Evolutionary conservation across 23 tunicate genomes (phyloP).

Genomic region (Styela clava): DNA sequence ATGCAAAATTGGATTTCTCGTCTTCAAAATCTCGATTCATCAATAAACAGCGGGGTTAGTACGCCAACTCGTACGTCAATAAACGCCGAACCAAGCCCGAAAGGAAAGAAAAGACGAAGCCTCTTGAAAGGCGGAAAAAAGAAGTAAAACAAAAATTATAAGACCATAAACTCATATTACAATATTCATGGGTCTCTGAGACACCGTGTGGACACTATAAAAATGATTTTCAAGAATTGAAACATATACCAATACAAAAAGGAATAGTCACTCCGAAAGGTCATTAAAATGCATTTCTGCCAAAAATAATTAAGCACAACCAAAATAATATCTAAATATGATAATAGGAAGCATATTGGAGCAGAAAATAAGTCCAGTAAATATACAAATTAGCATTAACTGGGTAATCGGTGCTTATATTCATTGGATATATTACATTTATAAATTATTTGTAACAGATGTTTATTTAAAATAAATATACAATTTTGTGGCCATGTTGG

Average conservation of each 20-base stretch:
- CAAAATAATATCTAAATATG: too few species aligned
- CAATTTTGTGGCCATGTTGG: too few species aligned
- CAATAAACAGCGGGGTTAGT: conserved; percentile 74
- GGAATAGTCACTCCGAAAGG: not conserved
- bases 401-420: too few species aligned
- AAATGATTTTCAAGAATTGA: not conserved
- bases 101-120: conserved; percentile 68
- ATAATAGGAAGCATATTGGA: too few species aligned
- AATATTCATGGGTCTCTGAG: too few species aligned
- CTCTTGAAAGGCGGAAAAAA: conserved; percentile 57
- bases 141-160: conserved; percentile 1
- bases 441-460: too few species aligned
- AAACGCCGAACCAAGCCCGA: conserved; percentile 56
- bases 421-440: too few species aligned
- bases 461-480: too few species aligned
- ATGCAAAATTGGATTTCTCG: conserved; percentile 65
- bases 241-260: not conserved
- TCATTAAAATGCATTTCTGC: not conserved
- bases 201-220: too few species aligned
- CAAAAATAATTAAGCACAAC: too few species aligned
- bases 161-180: not conserved
- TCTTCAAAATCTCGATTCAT: conserved; percentile 57
- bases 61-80: conserved; percentile 73
- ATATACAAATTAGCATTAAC: too few species aligned
- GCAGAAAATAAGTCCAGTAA: too few species aligned